Evolutionary conservation across 1,140 invertebrate species (phyloP).

Genomic region (Hermetia illucens): DNA sequence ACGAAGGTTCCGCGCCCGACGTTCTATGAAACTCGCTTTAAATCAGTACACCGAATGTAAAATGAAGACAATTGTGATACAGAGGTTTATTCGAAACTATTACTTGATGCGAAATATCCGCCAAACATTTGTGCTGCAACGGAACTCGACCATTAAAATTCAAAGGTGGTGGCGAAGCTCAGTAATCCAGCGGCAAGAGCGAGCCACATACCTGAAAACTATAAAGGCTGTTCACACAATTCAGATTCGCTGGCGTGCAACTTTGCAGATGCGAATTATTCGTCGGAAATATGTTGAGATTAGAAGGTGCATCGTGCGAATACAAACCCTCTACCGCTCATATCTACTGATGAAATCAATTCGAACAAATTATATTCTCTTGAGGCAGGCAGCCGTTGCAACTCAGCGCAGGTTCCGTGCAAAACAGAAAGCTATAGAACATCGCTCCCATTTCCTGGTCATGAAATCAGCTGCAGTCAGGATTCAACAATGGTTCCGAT

Average conservation of each 20-base stretch:
- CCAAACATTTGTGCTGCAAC: constrained; percentile 8
- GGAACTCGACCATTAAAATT: constrained; percentile 10
- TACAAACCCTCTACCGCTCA: constrained; percentile 30
- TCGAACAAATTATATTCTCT: constrained; percentile 21
- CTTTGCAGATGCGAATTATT: constrained; percentile 11
- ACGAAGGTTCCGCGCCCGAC: constrained; percentile 8
- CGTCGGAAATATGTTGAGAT: constrained; percentile 19
- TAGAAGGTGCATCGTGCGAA: constrained; percentile 11
- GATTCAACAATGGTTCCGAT: constrained; percentile 30
- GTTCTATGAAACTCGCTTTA: too few species aligned
- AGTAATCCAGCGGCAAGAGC: constrained; percentile 13
- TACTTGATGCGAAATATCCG: constrained; percentile 12
- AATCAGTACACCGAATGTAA: too few species aligned
- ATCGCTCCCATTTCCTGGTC: constrained; percentile 21
- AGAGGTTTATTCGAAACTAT: constrained; percentile 11
- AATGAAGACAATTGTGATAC: too few species aligned
- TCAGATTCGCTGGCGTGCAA: constrained; percentile 20
- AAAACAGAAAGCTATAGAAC: constrained; percentile 15
- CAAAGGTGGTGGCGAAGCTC: constrained; percentile 21
- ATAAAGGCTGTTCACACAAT: constrained; percentile 16
- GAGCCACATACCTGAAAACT: constrained; percentile 13
- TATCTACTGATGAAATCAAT: constrained; percentile 13
- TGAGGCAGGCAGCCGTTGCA: constrained; percentile 22
- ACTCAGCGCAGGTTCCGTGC: constrained; percentile 39
- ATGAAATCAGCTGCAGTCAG: constrained; percentile 16